Evolutionary conservation across 2,797 vertebrate genomes (phyloP), one percentile per base, ranked within the genome.

Genomic region (Zalophus californianus): DNA sequence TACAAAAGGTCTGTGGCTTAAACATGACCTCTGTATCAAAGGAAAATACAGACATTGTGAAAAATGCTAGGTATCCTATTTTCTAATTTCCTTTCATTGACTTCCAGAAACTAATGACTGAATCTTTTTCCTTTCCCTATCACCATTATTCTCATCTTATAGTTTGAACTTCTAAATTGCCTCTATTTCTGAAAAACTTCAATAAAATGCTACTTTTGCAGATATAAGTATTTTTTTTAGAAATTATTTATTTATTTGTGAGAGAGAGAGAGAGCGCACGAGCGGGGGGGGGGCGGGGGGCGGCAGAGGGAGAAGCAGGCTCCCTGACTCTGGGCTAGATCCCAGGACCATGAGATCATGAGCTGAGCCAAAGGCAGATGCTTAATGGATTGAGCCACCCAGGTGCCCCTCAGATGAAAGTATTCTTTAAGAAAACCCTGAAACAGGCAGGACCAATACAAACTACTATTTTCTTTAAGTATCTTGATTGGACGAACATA

Each of bases 81-180:
- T 96, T 89, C 78, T 91, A 78, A 96, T 66, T 85, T 92, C 64
- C 54, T 70, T 27, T 96, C 60, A 60, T 25, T 92, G 90, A 92
- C 44, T 85, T 32, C 6, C 72, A 32, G 20, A 78, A 93, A 20
- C 16, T 78, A 92, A 58, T 75, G 78, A 73, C 4, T 54, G 18
- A 64, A 72, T 86, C 27, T 78, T 25, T 82, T 72, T 1, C 66
- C 29, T 38, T 38, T 2, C 11, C 48, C 48, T 23, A 38, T 89
- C 86, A 58, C 23, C 50, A 50, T 78, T 6, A 91, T 35, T 89
- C 64, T 82, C 73, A 32, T 80, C 21, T 90, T 54, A 70, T 7
- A 86, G 52, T 92, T 16, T 88, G 4, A 97, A 92, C 41, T 90
- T 96, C 72, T 75, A 66, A 68, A 80, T 48, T 70, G 86, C 52